These are phyloP conservation scores for Sparus aurata DNA, from an alignment of 2,797 vertebrate genomes.

Conservation along the genomic window DNA sequence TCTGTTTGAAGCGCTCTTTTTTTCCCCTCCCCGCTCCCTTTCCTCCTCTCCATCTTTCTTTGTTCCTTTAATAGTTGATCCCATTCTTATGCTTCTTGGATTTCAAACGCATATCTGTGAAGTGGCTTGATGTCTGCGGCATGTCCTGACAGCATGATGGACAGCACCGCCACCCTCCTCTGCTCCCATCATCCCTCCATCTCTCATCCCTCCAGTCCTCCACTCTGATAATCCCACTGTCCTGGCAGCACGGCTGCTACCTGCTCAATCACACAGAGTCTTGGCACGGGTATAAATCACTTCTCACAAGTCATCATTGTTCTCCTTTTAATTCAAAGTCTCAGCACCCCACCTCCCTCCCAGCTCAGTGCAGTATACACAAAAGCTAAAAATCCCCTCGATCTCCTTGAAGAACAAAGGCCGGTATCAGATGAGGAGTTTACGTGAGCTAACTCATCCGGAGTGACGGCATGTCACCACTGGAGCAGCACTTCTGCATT, in stretches of 20 bases:
- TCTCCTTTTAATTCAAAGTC: slow-evolving; percentile 65
- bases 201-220: slow-evolving; percentile 40
- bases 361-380: slow-evolving; percentile 56
- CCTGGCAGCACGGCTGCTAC: slow-evolving; percentile 54
- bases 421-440: slow-evolving; percentile 68
- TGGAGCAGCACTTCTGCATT: slow-evolving; percentile 41
- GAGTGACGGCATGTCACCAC: slow-evolving; percentile 56
- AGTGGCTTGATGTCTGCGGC: slow-evolving; percentile 76
- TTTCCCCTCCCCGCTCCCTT: background rate
- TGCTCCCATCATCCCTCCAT: slow-evolving; percentile 35
- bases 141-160: slow-evolving; percentile 76
- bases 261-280: slow-evolving; percentile 51
- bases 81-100: slow-evolving; percentile 80
- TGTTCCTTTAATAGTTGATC: slow-evolving; percentile 73
- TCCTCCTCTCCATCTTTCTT: slow-evolving; percentile 45
- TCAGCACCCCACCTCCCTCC: slow-evolving; percentile 30
- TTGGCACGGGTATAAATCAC: slow-evolving; percentile 59
- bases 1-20: slow-evolving; percentile 63
- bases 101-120: slow-evolving; percentile 83
- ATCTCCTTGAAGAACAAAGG: slow-evolving; percentile 68
- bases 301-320: slow-evolving; percentile 77
- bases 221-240: slow-evolving; percentile 45
- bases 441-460: slow-evolving; percentile 63
- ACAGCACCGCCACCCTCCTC: slow-evolving; percentile 43
- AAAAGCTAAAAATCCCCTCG: slow-evolving; percentile 69